phyloP scores from a whole-genome alignment of 2,113 vertebrate species.

The Oreochromis aureus region DNA sequence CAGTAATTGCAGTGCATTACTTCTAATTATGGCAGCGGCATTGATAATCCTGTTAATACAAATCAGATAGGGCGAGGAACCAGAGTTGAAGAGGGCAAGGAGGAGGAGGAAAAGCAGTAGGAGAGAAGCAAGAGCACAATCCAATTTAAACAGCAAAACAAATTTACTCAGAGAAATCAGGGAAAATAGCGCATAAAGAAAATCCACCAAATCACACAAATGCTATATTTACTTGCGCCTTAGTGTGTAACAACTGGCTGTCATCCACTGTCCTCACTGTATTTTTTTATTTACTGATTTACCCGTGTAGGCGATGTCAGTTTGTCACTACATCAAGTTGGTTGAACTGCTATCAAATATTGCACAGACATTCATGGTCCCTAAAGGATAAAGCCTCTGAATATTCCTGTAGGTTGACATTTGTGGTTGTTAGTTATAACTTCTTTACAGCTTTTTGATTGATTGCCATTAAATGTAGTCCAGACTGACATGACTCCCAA shows the following conservation, averaged over 20 bases:
- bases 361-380: neutral
- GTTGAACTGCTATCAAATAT: neutral
- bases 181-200: neutral
- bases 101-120: neutral
- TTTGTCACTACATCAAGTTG: neutral
- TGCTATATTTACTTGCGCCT: neutral
- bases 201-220: neutral
- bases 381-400: neutral
- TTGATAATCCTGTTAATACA: slow-evolving; percentile 74
- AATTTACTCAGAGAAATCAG: neutral
- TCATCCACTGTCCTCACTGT: neutral
- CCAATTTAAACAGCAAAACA: neutral
- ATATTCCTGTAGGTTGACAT: neutral
- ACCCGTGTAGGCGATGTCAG: neutral
- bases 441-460: neutral
- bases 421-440: neutral
- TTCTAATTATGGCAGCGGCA: slow-evolving; percentile 69
- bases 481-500: neutral
- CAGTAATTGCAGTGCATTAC: slow-evolving; percentile 66
- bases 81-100: slow-evolving; percentile 21
- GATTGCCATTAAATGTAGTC: neutral
- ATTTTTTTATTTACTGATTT: neutral
- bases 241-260: neutral
- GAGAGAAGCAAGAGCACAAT: neutral
- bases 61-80: slow-evolving; percentile 58